phyloP scores from a whole-genome alignment of 2,888 invertebrate genomes.

The Creontiades dilutus region DNA sequence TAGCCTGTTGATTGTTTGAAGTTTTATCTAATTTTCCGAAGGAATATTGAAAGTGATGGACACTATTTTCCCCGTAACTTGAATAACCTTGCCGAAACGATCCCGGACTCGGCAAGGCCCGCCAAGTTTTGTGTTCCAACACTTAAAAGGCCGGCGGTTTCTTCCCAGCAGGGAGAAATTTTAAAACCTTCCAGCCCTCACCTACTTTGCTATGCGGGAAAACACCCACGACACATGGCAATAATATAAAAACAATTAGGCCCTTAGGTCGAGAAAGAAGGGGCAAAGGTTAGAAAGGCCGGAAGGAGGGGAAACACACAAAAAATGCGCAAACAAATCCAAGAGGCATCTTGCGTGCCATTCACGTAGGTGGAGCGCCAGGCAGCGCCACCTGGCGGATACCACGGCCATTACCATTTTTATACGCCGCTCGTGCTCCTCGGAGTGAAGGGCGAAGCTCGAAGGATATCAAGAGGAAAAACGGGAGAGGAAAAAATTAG shows the following conservation, averaged over 20 bases:
- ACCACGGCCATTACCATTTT: conserved; percentile 69
- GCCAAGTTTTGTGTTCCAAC: not conserved
- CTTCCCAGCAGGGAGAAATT: not conserved
- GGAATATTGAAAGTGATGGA: no score
- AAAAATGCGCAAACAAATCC: conserved; percentile 59
- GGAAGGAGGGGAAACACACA: not conserved
- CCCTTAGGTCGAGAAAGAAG: conserved; percentile 13
- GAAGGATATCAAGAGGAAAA: conserved; percentile 65
- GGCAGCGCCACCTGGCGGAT: conserved; percentile 63
- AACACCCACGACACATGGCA: conserved; percentile 61
- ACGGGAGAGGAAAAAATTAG: conserved; percentile 75
- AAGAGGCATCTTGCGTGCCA: conserved; percentile 68
- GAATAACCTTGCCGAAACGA: not conserved
- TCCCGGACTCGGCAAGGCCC: not conserved
- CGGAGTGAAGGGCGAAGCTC: conserved; percentile 58
- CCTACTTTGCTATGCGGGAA: conserved; percentile 63
- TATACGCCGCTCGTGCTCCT: conserved; percentile 65
- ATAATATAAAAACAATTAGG: conserved; percentile 71
- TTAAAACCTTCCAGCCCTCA: conserved; percentile 1
- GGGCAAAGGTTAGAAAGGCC: conserved; percentile 26
- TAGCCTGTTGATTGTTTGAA: no score
- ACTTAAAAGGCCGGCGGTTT: not conserved
- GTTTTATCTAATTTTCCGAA: no score
- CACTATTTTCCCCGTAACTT: no score
- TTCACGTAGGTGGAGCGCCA: conserved; percentile 61